Conservation (phyloP, 2,113 vertebrate species). For the Pseudorectes ferrugineus region DNA sequence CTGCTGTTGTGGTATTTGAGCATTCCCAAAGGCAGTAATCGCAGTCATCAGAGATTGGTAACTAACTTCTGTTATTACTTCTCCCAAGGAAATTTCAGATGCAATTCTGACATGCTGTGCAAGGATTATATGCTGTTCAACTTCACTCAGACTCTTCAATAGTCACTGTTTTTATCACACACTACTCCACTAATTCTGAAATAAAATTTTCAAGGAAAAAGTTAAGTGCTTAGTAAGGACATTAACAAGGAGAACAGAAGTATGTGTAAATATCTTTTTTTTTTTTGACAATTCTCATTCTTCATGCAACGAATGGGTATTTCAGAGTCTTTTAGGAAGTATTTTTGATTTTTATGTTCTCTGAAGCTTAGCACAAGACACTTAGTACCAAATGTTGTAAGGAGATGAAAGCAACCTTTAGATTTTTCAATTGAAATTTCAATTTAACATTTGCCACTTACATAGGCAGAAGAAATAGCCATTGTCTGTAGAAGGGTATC, state of each 20-base stretch:
- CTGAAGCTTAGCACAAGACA: not conserved
- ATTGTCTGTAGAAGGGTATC: not conserved
- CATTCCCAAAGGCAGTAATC: not conserved
- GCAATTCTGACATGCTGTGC: not conserved
- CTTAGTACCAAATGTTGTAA: not conserved
- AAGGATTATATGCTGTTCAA: not conserved
- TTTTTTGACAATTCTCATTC: not conserved
- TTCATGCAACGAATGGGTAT: not conserved
- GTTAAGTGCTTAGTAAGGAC: not conserved
- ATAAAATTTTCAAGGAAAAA: not conserved
- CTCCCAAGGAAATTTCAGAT: not conserved
- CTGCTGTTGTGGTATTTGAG: not conserved
- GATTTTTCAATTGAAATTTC: not conserved
- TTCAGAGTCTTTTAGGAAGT: not conserved
- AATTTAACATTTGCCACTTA: not conserved
- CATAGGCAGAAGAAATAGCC: not conserved
- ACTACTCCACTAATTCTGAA: not conserved
- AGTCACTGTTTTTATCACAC: not conserved
- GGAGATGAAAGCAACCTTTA: not conserved
- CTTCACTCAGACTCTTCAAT: not conserved
- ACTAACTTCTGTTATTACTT: not conserved
- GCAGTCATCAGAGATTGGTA: not conserved
- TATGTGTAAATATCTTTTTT: too few species aligned
- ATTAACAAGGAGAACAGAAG: not conserved
- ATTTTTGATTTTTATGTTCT: not conserved